Conservation (phyloP, 2,113 vertebrate species). For the Actinemys pallida region DNA sequence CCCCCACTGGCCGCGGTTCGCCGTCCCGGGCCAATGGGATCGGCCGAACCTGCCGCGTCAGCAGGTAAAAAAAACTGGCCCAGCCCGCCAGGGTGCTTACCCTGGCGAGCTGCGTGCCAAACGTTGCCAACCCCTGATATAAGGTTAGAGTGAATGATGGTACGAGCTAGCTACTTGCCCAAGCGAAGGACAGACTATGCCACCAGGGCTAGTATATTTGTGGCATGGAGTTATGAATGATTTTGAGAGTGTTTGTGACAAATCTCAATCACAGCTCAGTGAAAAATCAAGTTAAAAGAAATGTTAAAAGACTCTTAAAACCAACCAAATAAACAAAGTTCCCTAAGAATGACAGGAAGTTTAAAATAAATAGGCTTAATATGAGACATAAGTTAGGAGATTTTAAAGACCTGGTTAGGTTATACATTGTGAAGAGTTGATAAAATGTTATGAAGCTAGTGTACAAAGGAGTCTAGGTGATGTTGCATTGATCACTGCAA, state of each 20-base stretch:
- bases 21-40: too few species aligned
- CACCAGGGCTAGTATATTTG: background rate
- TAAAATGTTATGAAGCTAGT: background rate
- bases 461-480: background rate
- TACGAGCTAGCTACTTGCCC: background rate
- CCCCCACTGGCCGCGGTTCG: too few species aligned
- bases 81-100: too few species aligned
- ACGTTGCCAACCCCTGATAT: too few species aligned
- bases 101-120: too few species aligned
- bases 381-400: background rate
- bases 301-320: fast-evolving
- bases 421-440: background rate
- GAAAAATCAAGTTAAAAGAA: background rate
- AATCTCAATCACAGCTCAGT: background rate
- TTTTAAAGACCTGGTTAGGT: fast-evolving
- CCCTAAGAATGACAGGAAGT: background rate
- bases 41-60: too few species aligned
- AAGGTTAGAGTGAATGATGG: background rate
- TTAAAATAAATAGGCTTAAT: background rate
- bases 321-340: background rate
- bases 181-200: background rate
- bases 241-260: background rate
- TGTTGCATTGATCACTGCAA: background rate
- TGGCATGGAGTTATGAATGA: background rate
- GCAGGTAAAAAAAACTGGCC: too few species aligned